phyloP scores from a whole-genome alignment of 2,113 vertebrate genomes.

The Elgaria multicarinata region DNA sequence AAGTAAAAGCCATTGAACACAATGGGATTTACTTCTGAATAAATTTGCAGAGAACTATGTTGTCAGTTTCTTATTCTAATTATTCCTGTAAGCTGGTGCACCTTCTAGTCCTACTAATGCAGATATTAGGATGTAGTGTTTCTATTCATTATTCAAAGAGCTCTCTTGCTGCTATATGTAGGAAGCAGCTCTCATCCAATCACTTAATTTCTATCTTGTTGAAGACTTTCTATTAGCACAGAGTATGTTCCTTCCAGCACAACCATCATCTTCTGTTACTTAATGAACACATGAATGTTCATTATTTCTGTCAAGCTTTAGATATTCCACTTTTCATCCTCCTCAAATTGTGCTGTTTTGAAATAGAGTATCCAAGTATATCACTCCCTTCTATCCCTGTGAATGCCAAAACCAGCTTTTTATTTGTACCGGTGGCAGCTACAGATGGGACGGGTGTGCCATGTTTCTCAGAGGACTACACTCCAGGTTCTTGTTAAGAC shows the following conservation, averaged over 20 bases:
- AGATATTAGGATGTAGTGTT: not conserved
- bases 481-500: constrained; percentile 19
- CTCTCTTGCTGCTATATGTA: constrained; percentile 46
- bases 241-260: not conserved
- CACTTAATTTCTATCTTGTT: constrained; percentile 59
- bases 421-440: accelerated
- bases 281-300: not conserved
- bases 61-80: not conserved
- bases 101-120: not conserved
- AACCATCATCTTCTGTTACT: not conserved
- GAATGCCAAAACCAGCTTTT: constrained; percentile 1
- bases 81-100: not conserved
- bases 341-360: not conserved
- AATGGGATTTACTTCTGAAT: not conserved
- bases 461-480: not conserved
- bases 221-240: constrained; percentile 20
- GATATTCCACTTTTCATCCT: constrained; percentile 24
- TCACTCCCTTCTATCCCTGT: not conserved
- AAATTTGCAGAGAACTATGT: not conserved
- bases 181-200: constrained; percentile 30
- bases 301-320: not conserved
- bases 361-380: constrained; percentile 18
- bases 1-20: not conserved
- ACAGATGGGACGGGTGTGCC: not conserved
- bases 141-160: not conserved